Base-by-base conservation (phyloP, 1,140 invertebrate species). In the Antheraea mylitta region DNA sequence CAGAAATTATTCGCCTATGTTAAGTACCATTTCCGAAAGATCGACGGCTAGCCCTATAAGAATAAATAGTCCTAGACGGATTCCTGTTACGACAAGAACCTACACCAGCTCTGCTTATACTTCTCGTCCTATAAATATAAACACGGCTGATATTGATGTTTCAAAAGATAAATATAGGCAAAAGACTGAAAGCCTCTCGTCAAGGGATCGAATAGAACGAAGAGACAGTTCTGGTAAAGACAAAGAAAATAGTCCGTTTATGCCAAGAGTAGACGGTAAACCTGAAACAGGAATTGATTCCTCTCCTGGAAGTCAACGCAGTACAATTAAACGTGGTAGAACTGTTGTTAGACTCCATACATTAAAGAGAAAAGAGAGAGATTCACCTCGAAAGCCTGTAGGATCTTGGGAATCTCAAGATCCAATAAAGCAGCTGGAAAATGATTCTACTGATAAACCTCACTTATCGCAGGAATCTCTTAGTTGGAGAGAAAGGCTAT, bases 131-230 rank as follows among this genome's bases (percentile, higher is more conserved):
- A 93, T 95, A 18, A 92, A 93, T 70, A 96, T 97, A 38, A 96
- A 97, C 80, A 97, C 96, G 6, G 95, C 96, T 2, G 96, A 97
- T 80, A 97, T 97, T 73, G 96, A 97, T 85, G 96, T 97, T 0
- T 96, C 96, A 0, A 91, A 94, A 58, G 94, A 95, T 82, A 93
- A 90, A 75, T 94, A 94, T 76, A 86, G 92, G 36, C 80, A 79
- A 67, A 92, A 93, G 73, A 37, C 16, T n/a, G 71, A 70, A 19
- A 71, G 37, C 71, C 13, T 74, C 19, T 37, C 53, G n/a, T 8
- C 65, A 16, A 37, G 3, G 6, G 18, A 16, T 38, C 16, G n/a
- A 19, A 59, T 18, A 53, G 53, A 58, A 58, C 19, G n/a, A n/a
- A 37, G 48, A 59, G 65, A 48, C 53, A 30, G 9, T 22, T 30